Conservation (phyloP, 37 sponge, comb jelly and placozoan species). For the Ianthella basta region DNA sequence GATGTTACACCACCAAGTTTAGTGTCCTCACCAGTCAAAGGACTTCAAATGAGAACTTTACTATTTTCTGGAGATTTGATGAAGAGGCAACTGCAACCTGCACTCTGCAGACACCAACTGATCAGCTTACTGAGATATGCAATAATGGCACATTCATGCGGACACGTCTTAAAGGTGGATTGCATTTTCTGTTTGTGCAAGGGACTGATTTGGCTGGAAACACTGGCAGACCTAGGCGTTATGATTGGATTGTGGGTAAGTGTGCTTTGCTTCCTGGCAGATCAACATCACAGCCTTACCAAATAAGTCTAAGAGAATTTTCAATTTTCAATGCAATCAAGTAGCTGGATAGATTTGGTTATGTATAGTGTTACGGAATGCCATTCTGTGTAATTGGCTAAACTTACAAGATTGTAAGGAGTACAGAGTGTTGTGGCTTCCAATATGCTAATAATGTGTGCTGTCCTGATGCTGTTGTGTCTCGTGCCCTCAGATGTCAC, state of each 20-base stretch:
- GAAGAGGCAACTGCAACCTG: slow-evolving; percentile 8
- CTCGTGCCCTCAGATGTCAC: no score
- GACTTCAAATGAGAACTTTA: slow-evolving; percentile 11
- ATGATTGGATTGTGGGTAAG: slow-evolving; percentile 34
- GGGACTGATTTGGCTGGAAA: slow-evolving; percentile 19
- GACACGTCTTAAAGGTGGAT: not conserved
- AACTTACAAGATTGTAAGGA: no score
- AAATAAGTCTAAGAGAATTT: no score
- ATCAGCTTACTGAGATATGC: not conserved
- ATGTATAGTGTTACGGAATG: no score
- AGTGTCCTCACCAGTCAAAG: not conserved
- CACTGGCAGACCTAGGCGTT: not conserved
- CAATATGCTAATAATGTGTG: no score
- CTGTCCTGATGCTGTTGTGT: no score
- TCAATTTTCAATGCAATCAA: no score
- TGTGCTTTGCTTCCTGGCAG: no score
- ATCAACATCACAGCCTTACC: no score
- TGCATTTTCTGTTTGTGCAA: not conserved
- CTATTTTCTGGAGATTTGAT: slow-evolving; percentile 12
- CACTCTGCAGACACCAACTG: slow-evolving; percentile 8
- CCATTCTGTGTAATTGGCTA: no score
- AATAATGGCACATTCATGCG: not conserved
- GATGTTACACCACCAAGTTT: slow-evolving; percentile 6
- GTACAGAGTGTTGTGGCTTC: no score
- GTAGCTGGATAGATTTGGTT: no score